Percentiles rank a stretch among this genome's conserved stretches.
phyloP scores from a whole-genome alignment of 2,797 vertebrate genomes.

The Micropoecilia bifurca region DNA sequence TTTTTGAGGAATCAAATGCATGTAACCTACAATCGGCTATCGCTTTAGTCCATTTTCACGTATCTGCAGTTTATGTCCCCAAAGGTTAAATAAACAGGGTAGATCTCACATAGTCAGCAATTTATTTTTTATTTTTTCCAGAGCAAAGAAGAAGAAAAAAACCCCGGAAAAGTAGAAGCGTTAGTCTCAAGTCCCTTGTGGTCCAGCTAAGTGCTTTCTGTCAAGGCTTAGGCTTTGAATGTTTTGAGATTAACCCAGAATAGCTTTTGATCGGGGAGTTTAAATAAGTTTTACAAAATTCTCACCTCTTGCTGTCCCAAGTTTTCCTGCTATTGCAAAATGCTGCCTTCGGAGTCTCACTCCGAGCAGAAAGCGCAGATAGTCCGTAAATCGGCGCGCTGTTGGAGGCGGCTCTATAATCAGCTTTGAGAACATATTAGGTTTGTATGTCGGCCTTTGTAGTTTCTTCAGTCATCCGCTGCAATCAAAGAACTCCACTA shows the following conservation, averaged over 20 bases:
- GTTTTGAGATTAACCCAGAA: constrained; percentile 54
- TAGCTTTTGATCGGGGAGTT: constrained; percentile 56
- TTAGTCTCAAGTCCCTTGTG: constrained; percentile 44
- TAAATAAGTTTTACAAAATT: constrained; percentile 54
- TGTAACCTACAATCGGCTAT: neutral
- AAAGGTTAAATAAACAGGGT: constrained; percentile 36
- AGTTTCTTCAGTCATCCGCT: constrained; percentile 2
- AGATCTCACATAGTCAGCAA: constrained; percentile 43
- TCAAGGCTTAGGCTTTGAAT: constrained; percentile 45
- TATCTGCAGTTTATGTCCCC: constrained; percentile 27
- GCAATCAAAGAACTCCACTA: constrained; percentile 14
- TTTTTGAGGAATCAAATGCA: neutral
- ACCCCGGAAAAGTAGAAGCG: constrained; percentile 27
- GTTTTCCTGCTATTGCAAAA: constrained; percentile 9
- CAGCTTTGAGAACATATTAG: constrained; percentile 8
- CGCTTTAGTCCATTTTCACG: neutral
- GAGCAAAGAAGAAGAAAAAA: constrained; percentile 13
- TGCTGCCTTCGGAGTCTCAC: constrained; percentile 13
- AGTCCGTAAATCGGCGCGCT: constrained; percentile 9
- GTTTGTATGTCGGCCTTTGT: constrained; percentile 6
- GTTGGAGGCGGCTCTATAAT: constrained; percentile 8
- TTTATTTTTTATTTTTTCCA: constrained; percentile 19
- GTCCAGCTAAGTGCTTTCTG: constrained; percentile 57
- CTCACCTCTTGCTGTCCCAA: constrained; percentile 33
- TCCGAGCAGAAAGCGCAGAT: constrained; percentile 7